Conservation (phyloP, 2,113 vertebrate species). For the Colinus virginianus region DNA sequence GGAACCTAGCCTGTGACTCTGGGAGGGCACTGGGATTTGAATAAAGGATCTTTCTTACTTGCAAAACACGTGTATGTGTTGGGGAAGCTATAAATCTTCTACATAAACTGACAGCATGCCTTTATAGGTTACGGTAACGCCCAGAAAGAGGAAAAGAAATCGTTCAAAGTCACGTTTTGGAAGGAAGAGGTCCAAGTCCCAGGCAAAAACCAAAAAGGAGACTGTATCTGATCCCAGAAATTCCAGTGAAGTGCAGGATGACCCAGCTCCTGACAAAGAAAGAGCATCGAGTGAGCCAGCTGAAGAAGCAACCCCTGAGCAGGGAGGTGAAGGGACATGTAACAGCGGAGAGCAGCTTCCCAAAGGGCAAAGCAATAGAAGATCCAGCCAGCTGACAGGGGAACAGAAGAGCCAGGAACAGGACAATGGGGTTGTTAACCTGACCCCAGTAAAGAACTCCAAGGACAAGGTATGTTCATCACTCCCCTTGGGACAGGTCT, state of each 20-base stretch:
- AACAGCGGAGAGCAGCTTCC: conserved; percentile 55
- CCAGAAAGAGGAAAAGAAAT: conserved; percentile 68
- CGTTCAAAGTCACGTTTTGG: neutral
- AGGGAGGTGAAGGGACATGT: conserved; percentile 21
- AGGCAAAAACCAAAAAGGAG: neutral
- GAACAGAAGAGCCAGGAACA: conserved; percentile 62
- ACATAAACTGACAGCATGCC: neutral
- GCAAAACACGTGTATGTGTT: neutral
- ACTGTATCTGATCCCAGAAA: conserved; percentile 31
- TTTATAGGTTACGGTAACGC: conserved; percentile 30
- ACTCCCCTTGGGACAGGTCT: neutral
- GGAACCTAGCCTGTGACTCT: neutral
- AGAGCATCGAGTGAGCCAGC: neutral
- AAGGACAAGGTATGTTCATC: conserved; percentile 57
- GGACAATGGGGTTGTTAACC: neutral
- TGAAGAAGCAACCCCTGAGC: neutral
- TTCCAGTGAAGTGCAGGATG: conserved; percentile 35
- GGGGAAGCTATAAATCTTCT: neutral
- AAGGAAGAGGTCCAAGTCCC: conserved; percentile 55
- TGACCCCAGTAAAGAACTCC: conserved; percentile 55
- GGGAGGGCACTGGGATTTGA: neutral
- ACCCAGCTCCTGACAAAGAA: conserved; percentile 41
- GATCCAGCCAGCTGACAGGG: conserved; percentile 46
- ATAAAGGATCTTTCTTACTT: neutral
- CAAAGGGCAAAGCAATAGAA: conserved; percentile 60